phyloP scores from a whole-genome alignment of 2,888 invertebrate genomes.

The Nomada fabriciana region DNA sequence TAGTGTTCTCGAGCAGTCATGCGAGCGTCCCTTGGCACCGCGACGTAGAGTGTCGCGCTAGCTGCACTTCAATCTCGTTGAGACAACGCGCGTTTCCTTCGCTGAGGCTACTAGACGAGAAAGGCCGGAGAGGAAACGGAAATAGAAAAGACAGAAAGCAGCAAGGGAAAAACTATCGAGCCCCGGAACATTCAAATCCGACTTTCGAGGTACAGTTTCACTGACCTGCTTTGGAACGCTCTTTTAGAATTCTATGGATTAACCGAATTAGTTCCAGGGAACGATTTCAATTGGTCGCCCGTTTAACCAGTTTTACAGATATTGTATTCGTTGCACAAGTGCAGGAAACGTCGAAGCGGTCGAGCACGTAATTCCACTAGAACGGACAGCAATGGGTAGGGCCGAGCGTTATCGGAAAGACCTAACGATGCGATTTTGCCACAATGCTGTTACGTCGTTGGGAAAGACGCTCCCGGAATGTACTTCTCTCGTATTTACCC shows the following conservation, averaged over 20 bases:
- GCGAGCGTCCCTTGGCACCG: constrained; percentile 47
- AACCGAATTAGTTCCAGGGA: neutral
- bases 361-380: constrained; percentile 50
- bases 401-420: constrained; percentile 52
- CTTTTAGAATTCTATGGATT: neutral
- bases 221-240: neutral
- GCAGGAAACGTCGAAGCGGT: constrained; percentile 8
- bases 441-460: constrained; percentile 47
- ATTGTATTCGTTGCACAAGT: constrained; percentile 1
- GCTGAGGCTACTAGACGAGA: constrained; percentile 13
- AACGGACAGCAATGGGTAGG: constrained; percentile 21
- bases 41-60: constrained; percentile 42
- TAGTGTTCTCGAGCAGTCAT: constrained; percentile 39
- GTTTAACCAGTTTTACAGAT: neutral
- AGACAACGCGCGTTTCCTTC: constrained; percentile 67
- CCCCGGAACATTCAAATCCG: constrained; percentile 55
- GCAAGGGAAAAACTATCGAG: constrained; percentile 17
- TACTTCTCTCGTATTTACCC: constrained; percentile 45
- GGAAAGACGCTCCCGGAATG: constrained; percentile 34
- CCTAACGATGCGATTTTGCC: constrained; percentile 49
- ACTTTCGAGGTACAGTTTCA: neutral
- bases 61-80: constrained; percentile 71
- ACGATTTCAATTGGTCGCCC: neutral
- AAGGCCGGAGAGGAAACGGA: neutral
- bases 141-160: neutral